A percentile compares a stretch with the other conserved stretches of the same genome.
Evolutionary conservation across 2,888 invertebrate species (phyloP).

Genomic region (Ctena decussata): DNA sequence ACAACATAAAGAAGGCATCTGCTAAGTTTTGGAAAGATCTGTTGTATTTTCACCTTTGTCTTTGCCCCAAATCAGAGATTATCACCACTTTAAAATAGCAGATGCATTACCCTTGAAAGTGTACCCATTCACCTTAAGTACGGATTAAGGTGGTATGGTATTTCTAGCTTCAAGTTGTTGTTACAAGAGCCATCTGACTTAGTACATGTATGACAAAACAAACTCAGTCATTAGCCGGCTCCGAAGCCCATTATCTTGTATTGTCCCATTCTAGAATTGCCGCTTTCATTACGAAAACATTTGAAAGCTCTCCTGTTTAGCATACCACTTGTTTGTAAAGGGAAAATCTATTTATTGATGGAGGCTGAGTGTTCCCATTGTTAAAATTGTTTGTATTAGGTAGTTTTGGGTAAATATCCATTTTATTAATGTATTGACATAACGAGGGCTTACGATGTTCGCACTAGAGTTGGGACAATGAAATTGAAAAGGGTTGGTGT

Average conservation of each 20-base stretch:
- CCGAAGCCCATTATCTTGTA: background rate
- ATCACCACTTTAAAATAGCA: no score
- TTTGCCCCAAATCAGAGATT: no score
- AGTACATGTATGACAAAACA: background rate
- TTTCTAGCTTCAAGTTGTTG: no score
- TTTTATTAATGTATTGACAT: conserved; percentile 58
- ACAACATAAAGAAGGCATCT: no score
- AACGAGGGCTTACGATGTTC: conserved; percentile 57
- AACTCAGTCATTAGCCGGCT: background rate
- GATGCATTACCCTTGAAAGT: no score
- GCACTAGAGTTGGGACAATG: conserved; percentile 56
- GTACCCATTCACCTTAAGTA: no score
- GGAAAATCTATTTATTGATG: conserved; percentile 16
- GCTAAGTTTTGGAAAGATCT: no score
- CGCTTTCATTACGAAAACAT: background rate
- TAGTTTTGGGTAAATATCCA: conserved; percentile 57
- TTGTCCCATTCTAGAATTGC: background rate
- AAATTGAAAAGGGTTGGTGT: conserved; percentile 49
- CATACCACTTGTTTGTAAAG: background rate
- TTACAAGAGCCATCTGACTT: no score
- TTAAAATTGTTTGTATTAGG: conserved; percentile 42
- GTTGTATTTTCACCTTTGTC: no score
- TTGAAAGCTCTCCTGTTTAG: conserved; percentile 1
- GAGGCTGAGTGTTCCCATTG: background rate
- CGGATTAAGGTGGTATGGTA: no score